A percentile compares a stretch with the other conserved stretches of the same genome.
Conservation (phyloP, 2,113 vertebrate genomes). For the Psophia crepitans region DNA sequence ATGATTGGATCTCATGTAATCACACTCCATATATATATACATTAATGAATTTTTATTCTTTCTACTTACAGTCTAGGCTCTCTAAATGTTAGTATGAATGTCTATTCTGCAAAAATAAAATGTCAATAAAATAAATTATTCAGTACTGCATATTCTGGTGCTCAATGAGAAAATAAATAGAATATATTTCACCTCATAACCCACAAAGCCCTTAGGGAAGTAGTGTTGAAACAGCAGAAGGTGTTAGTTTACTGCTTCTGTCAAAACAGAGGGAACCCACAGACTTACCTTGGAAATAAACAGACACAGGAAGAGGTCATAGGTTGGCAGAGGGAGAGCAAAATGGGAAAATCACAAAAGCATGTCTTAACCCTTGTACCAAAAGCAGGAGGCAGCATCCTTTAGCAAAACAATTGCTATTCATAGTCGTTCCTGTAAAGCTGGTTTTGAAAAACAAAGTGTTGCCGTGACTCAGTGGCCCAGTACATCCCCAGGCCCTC, state of each 20-base stretch:
- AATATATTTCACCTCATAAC: not conserved
- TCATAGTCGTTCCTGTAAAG: not conserved
- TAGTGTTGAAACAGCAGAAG: not conserved
- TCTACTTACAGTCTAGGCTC: not conserved
- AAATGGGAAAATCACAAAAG: not conserved
- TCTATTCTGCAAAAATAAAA: not conserved
- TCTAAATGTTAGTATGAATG: not conserved
- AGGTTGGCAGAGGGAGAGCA: not conserved
- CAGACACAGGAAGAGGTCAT: not conserved
- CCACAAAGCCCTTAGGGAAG: not conserved
- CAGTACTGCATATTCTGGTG: not conserved
- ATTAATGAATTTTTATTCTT: not conserved
- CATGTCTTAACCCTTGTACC: not conserved
- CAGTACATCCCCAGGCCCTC: not conserved
- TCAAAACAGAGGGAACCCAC: not conserved
- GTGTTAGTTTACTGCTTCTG: not conserved
- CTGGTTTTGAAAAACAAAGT: not conserved
- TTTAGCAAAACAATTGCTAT: not conserved
- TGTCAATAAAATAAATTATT: slow-evolving; percentile 57
- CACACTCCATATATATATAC: not conserved
- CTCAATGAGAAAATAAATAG: not conserved
- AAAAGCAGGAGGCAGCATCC: not conserved
- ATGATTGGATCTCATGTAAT: not conserved
- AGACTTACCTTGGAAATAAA: not conserved
- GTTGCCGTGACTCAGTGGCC: not conserved